Evolutionary conservation across 2,888 invertebrate species (phyloP), one percentile per base, ranked within the genome.

Genomic region (Agrochola lychnidis): DNA sequence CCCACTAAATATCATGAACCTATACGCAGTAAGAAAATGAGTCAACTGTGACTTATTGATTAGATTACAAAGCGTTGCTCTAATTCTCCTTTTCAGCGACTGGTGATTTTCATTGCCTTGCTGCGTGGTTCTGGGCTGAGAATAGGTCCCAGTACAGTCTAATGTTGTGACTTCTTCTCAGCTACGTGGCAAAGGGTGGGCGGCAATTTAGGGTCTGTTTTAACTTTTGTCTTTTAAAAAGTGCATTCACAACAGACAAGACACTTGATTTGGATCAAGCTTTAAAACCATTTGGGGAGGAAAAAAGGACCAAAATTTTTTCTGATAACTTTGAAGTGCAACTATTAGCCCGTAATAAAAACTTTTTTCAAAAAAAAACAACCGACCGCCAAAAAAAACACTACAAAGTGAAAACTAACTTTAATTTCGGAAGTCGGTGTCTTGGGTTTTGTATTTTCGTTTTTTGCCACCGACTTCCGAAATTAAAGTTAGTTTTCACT

Each of bases 51-150:
- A 40, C 63, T 25, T 62, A 64, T 79, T 67, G 74, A 83, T 83
- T 61, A 84, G 69, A 80, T 76, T 70, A 76, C 25, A 36, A 59
- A 42, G 16, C 40, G 40, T 61, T 73, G n/a, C 36, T 68, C 70
- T 71, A 57, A 4, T 73, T 84, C 4, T 67, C 19, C 10, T 77
- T 48, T 57, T 45, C 1, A 61, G 53, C n/a, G 22, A 61, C 36
- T 25, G 0, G 10, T 40, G 40, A 67, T 76, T 63, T 59, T 66
- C 57, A 71, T 61, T n/a, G 25, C 12, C 12, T 12, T 14, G 25
- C 9, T 19, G 25, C 36, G 10, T 64, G 73, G 10, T 9, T 56
- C 10, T 19, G 2, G 36, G 1, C 9, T 12, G 2, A 16, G 4
- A 42, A n/a, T 5, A 71, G 9, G 16, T 19, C 3, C 19, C 19